Base-by-base conservation (phyloP, 2,113 vertebrate genomes). In the Oryzias javanicus region DNA sequence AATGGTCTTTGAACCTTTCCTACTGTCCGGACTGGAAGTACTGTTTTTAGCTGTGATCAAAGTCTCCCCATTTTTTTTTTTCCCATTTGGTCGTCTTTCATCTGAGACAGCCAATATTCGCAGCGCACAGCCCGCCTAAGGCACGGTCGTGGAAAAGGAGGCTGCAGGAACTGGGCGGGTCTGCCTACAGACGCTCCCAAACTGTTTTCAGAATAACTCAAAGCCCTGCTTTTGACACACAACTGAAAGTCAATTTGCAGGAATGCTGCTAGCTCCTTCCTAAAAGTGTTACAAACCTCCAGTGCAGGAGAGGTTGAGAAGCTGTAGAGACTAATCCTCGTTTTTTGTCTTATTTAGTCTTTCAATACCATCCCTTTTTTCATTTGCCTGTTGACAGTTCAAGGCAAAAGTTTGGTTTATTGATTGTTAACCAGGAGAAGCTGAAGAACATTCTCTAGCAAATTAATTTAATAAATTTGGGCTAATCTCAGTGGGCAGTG, bases 391-490 rank as follows among this genome's bases (percentile, higher is more conserved):
- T 19, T 4, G 4, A 54, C n/a, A 25, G 2, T n/a, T 25, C 59
- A 41, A 67, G 18, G 27, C 49, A 59, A 59, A 62, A 35, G 51
- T 56, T 71, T 55, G 22, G 19, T 55, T 57, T 58, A 65, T 53
- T 25, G 53, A 63, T 53, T 55, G 35, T 48, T 54, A 53, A 19
- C 47, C 10, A 54, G 58, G 44, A 62, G 54, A 53, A 8, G 14
- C 47, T 41, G 72, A 16, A 35, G 56, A 66, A 17, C 20, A 27
- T 50, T 17, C 5, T 8, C 50, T 79, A 74, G 85, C 67, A 77
- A 64, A 46, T 14, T 70, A n/a, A 76, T 42, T 82, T 62, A 78
- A 81, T 84, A 60, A 64, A 64, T 66, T 44, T 55, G 41, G 50
- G 55, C 24, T 58, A 60, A 70, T 65, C 20, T 53, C 40, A 52